Conservation (phyloP, 30 jellyfish, hydroid and myxozoan genomes). For the Rhopilema esculentum region DNA sequence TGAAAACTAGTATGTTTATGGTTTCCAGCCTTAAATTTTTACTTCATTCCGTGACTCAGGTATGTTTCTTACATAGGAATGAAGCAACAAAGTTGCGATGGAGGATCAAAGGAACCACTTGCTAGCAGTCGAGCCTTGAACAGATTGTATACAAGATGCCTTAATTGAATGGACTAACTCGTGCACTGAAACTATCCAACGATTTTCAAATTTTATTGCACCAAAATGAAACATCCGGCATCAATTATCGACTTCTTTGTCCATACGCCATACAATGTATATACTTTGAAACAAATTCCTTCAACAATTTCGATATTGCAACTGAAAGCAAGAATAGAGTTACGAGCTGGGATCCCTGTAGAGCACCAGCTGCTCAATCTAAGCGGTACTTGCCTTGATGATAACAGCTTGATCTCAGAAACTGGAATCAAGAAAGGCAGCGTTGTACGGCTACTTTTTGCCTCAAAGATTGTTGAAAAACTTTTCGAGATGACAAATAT, state of each 20-base stretch:
- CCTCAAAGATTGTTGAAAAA: slow-evolving; percentile 26
- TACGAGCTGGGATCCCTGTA: slow-evolving; percentile 65
- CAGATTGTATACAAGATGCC: no score
- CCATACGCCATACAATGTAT: slow-evolving; percentile 49
- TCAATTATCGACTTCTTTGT: slow-evolving; percentile 7
- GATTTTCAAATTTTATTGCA: not conserved
- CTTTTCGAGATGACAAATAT: slow-evolving; percentile 20
- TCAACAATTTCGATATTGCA: slow-evolving; percentile 10
- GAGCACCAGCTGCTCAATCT: slow-evolving; percentile 46
- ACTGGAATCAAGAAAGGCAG: slow-evolving; percentile 16
- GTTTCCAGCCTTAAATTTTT: no score
- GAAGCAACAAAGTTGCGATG: not conserved
- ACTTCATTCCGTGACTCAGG: not conserved
- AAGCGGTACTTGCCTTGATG: slow-evolving; percentile 6
- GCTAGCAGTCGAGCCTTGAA: not conserved
- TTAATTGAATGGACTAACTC: no score
- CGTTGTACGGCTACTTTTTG: slow-evolving; percentile 41
- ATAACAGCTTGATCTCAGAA: slow-evolving; percentile 17
- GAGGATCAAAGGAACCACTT: not conserved
- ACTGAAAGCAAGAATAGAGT: slow-evolving; percentile 43
- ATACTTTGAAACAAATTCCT: slow-evolving; percentile 16
- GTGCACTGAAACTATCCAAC: not conserved
- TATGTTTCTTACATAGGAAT: not conserved
- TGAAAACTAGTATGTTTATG: no score
- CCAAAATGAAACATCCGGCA: slow-evolving; percentile 35